Evolutionary conservation across 2,888 invertebrate species (phyloP), one percentile per base, ranked within the genome.

Genomic region (Dorcus hopei): DNA sequence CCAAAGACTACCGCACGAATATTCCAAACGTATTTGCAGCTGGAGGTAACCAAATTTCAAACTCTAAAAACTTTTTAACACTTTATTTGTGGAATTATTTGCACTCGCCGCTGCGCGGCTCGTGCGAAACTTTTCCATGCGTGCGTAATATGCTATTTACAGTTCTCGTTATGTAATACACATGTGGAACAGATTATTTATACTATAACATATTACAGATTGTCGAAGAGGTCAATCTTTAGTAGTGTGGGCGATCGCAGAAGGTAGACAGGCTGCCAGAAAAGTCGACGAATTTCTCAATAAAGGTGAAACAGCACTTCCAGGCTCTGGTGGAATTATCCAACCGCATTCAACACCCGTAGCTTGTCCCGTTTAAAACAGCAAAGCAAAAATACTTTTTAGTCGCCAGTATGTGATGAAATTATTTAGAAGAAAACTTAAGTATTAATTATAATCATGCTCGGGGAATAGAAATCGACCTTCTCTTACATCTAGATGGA

Each of bases 181-280:
- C 14, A 14, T 1, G 14, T 14, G 14, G 14, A 14, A 1, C 14
- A 14, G 14, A 14, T 14, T 14, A 14, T 14, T 14, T 14, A 14
- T 50, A 38, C 6, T n/a, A 2, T 16, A 1, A 40, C 9, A 40
- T 19, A 57, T 71, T 77, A 63, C 76, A 95, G 99, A 99, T 83
- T 99, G 98, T 77, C 90, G 97, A 39, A 88, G 98, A 68, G 99
- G 99, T n/a, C 99, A 99, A 76, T 97, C 97, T 0, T 82, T 99
- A 57, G 97, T 99, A 3, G 99, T 99, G 7, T 98, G 97, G 95
- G 99, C 98, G 16, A 99, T 99, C 64, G 85, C 93, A 0, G 99
- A 99, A 78, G 99, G 99, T 2, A 85, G 99, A n/a, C 97, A 96
- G 80, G 97, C 97, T 7, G 99, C 99, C 9, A 83, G 96, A 45